phyloP scores from a whole-genome alignment of 2,113 vertebrate genomes.

The Holacanthus passer region DNA sequence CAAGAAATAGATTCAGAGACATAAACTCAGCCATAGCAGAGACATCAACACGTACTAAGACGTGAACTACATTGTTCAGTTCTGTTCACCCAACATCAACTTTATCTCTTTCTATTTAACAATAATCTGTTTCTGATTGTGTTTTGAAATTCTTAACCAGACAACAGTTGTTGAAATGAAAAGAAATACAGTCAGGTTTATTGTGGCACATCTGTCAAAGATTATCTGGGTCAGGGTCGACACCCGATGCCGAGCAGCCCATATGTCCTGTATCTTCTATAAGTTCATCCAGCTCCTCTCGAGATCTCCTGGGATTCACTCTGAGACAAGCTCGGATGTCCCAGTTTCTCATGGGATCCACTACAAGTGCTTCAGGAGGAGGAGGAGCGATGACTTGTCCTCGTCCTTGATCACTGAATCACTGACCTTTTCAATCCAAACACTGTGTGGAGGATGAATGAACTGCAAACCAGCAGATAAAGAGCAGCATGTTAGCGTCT shows the following conservation, averaged over 20 bases:
- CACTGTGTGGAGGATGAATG: background rate
- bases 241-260: no score
- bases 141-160: background rate
- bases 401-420: slow-evolving; percentile 21
- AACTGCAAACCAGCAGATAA: background rate
- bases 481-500: no score
- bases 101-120: no score
- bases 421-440: slow-evolving; percentile 11
- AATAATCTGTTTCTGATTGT: no score
- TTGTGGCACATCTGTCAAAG: background rate
- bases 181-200: no score
- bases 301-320: background rate
- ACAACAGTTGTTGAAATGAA: background rate
- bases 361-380: background rate
- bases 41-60: no score
- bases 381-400: background rate
- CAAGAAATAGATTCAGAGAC: no score
- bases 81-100: background rate
- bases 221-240: background rate
- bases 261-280: background rate
- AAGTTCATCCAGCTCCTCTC: background rate
- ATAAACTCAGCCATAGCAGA: no score
- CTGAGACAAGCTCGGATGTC: background rate
- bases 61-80: background rate
- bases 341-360: slow-evolving; percentile 7